Evolutionary conservation across 2,113 vertebrate genomes (phyloP).

Genomic region (Eptesicus fuscus): DNA sequence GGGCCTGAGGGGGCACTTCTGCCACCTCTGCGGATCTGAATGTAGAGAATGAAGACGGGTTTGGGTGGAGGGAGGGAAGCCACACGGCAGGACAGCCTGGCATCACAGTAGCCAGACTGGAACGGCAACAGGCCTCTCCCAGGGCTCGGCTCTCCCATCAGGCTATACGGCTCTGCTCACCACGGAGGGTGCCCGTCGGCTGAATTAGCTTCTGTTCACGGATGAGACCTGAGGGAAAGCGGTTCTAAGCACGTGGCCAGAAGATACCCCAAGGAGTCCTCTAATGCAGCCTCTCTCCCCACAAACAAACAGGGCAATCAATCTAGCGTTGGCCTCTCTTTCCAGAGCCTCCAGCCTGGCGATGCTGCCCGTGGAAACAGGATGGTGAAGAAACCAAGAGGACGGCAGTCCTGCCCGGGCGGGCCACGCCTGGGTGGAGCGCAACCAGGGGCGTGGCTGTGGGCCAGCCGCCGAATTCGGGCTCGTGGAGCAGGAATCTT

Average conservation of each 20-base stretch:
- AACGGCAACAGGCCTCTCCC: not conserved
- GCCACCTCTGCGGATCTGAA: not conserved
- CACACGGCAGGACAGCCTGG: not conserved
- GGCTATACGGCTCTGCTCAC: not conserved
- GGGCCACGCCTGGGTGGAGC: not conserved
- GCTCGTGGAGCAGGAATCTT: not conserved
- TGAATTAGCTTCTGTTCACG: not conserved
- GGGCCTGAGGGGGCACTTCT: not conserved
- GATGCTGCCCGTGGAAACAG: not conserved
- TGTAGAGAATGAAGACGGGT: not conserved
- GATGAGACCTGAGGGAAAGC: not conserved
- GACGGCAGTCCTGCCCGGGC: rapidly evolving
- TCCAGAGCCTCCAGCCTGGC: rapidly evolving
- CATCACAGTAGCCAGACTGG: not conserved
- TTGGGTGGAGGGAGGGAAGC: not conserved
- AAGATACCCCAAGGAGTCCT: not conserved
- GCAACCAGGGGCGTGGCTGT: not conserved
- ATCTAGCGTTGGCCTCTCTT: not conserved
- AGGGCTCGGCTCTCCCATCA: not conserved
- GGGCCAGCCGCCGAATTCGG: not conserved
- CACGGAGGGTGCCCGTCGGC: not conserved
- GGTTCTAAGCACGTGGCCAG: rapidly evolving
- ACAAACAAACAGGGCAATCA: not conserved
- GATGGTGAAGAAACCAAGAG: rapidly evolving
- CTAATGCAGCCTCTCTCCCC: not conserved